Conservation (phyloP, 1,140 invertebrate species). For the Helicoverpa zea region DNA sequence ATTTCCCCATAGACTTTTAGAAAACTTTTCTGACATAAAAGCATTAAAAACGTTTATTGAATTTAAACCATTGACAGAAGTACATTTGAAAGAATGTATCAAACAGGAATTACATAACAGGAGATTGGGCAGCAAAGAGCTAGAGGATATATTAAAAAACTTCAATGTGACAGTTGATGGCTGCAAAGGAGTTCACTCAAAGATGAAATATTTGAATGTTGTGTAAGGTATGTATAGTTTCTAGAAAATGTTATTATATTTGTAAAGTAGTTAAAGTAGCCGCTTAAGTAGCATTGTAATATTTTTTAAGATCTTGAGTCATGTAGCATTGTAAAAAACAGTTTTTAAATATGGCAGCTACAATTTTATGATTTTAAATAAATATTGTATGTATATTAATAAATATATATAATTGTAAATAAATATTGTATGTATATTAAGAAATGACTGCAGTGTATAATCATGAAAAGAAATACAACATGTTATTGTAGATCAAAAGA, state of each 20-base stretch:
- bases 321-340: background rate
- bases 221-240: slow-evolving; percentile 63
- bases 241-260: background rate
- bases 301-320: background rate
- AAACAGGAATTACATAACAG: slow-evolving; percentile 65
- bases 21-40: slow-evolving; percentile 62
- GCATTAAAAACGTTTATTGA: slow-evolving; percentile 67
- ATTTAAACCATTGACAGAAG: slow-evolving; percentile 70
- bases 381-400: background rate
- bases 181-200: slow-evolving; percentile 81
- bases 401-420: slow-evolving; percentile 9
- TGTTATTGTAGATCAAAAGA: slow-evolving; percentile 48
- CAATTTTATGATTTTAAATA: background rate
- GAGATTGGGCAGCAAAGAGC: slow-evolving; percentile 56
- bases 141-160: slow-evolving; percentile 70
- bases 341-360: background rate
- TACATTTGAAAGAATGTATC: slow-evolving; percentile 74
- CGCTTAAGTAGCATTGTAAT: background rate
- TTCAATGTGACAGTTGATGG: slow-evolving; percentile 79
- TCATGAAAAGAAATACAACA: background rate
- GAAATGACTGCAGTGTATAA: background rate
- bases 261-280: background rate
- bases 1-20: slow-evolving; percentile 60
- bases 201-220: slow-evolving; percentile 74
- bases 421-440: background rate